These are phyloP conservation scores for Tychaedon coryphoeus DNA, from an alignment of 2,113 vertebrate genomes.

Conservation along the genomic window DNA sequence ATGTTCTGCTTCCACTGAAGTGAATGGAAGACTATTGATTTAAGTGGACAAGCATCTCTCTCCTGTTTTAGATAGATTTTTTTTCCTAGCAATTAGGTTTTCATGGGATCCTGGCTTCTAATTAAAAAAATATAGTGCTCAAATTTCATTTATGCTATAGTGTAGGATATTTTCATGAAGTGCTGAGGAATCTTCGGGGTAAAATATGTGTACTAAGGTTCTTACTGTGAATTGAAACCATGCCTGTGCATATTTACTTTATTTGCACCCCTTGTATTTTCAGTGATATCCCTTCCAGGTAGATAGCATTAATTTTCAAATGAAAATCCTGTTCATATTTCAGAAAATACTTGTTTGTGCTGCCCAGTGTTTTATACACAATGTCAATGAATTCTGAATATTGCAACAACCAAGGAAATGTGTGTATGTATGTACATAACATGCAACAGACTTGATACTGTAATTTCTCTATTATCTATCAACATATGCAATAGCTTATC, in stretches of 20 bases:
- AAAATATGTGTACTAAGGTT: not conserved
- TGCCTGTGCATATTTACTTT: not conserved
- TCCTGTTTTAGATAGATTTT: not conserved
- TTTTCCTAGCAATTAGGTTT: not conserved
- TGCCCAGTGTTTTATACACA: not conserved
- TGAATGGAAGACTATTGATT: not conserved
- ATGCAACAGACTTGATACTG: not conserved
- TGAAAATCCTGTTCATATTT: not conserved
- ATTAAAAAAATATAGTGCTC: not conserved
- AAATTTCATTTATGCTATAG: not conserved
- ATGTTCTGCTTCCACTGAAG: not conserved
- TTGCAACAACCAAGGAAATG: not conserved
- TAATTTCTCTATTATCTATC: not conserved
- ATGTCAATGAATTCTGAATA: not conserved
- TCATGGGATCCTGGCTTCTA: not conserved
- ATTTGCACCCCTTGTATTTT: not conserved
- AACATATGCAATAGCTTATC: not conserved
- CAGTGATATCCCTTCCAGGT: not conserved
- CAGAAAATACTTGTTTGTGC: not conserved
- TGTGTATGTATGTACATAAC: fast-evolving
- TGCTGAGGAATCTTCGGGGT: not conserved
- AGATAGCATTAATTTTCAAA: not conserved
- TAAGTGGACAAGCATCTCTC: not conserved
- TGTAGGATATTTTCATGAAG: not conserved
- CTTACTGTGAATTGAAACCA: not conserved